These are phyloP conservation scores for Lamproptera curius DNA, from an alignment of 2,888 invertebrate genomes.

Conservation along the genomic window DNA sequence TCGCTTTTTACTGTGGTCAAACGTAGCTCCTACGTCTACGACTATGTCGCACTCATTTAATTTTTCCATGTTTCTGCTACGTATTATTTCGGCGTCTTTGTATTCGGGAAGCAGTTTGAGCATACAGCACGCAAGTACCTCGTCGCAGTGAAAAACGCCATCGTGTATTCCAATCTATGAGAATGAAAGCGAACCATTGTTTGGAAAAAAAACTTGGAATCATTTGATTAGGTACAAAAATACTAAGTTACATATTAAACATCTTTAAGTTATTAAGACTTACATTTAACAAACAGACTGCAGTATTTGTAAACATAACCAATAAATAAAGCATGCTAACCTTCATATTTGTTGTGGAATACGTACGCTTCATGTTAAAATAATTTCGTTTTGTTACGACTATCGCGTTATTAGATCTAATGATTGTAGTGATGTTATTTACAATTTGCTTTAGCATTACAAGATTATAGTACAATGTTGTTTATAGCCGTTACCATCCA, in stretches of 20 bases:
- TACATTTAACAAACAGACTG: neutral
- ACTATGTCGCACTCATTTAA: conserved; percentile 93
- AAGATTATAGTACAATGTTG: neutral
- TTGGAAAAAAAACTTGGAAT: neutral
- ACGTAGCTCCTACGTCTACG: conserved; percentile 95
- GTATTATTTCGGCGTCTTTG: conserved; percentile 87
- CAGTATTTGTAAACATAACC: neutral
- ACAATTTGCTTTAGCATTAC: conserved; percentile 14
- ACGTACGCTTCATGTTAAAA: conserved; percentile 1
- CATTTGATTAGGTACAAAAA: neutral
- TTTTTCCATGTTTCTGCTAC: conserved; percentile 79
- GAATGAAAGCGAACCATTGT: neutral
- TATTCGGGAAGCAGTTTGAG: conserved; percentile 89
- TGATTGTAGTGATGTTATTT: conserved; percentile 3
- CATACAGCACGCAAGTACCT: conserved; percentile 96
- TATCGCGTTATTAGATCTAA: no score
- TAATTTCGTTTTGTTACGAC: neutral
- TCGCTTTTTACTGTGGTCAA: conserved; percentile 84
- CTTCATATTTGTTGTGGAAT: conserved; percentile 12
- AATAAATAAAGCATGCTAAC: conserved; percentile 4
- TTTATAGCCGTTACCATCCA: no score
- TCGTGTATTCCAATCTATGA: conserved; percentile 84
- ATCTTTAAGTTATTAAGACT: neutral
- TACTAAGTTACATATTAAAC: neutral
- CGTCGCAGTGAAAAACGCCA: conserved; percentile 96